These are phyloP conservation scores for Gouania willdenowi DNA, from an alignment of 2,797 vertebrate species.

Conservation along the genomic window DNA sequence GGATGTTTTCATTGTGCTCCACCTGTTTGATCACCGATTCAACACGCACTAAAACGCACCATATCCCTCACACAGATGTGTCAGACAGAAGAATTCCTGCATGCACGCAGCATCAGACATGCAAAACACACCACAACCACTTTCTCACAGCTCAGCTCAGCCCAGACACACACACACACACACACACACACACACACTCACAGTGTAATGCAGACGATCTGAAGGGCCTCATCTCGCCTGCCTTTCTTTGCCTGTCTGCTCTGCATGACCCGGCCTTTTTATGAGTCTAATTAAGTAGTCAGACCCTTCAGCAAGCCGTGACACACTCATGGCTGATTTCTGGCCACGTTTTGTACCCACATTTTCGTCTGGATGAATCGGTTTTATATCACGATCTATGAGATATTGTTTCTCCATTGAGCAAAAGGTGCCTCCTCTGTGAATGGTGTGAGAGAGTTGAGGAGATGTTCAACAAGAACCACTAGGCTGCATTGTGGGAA, in stretches of 20 bases:
- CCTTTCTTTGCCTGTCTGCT: slow-evolving; percentile 73
- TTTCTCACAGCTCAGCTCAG: slow-evolving; percentile 54
- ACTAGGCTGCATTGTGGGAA: slow-evolving; percentile 48
- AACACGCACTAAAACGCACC: slow-evolving; percentile 4
- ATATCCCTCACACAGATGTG: slow-evolving; percentile 11
- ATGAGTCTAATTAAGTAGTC: slow-evolving; percentile 75
- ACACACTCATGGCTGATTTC: slow-evolving; percentile 70
- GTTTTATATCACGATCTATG: slow-evolving; percentile 56
- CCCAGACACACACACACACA: slow-evolving; percentile 13
- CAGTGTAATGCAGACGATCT: slow-evolving; percentile 66
- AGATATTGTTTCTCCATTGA: slow-evolving; percentile 59
- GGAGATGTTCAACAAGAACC: slow-evolving; percentile 37
- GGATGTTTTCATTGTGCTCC: no score
- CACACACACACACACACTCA: slow-evolving; percentile 49
- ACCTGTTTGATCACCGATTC: not conserved
- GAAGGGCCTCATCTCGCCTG: slow-evolving; percentile 73
- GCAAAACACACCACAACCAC: slow-evolving; percentile 44
- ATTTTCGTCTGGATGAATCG: slow-evolving; percentile 52
- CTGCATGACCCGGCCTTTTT: slow-evolving; percentile 68
- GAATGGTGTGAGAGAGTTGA: slow-evolving; percentile 37
- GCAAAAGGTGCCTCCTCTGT: slow-evolving; percentile 25
- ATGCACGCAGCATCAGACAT: slow-evolving; percentile 53
- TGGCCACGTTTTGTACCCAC: slow-evolving; percentile 62
- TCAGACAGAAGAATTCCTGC: slow-evolving; percentile 43
- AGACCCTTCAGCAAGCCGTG: slow-evolving; percentile 69